A percentile compares a stretch with the other conserved stretches of the same genome.
Conservation (phyloP, 2,797 vertebrate species). For the Chelmon rostratus region DNA sequence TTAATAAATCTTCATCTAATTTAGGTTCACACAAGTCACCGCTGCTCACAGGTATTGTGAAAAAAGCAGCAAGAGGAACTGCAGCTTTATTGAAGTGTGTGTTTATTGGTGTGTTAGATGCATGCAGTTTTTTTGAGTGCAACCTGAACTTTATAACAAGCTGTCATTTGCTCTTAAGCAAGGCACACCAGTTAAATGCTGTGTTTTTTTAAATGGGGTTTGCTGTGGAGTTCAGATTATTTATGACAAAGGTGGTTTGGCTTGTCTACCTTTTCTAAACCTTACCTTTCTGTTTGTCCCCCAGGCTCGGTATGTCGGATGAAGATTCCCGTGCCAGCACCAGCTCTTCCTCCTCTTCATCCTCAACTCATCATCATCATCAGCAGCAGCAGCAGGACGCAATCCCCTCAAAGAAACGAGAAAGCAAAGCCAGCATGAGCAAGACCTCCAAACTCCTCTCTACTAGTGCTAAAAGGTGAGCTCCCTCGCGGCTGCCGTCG, state of each 20-base stretch:
- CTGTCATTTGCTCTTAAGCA: not conserved
- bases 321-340: constrained; percentile 98
- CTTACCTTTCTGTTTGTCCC: not conserved
- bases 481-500: accelerated
- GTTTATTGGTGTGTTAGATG: not conserved
- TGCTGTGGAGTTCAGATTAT: not conserved
- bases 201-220: not conserved
- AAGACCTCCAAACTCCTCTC: constrained; percentile 98
- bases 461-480: constrained; percentile 96
- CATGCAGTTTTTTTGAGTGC: not conserved
- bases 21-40: not conserved
- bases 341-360: constrained; percentile 95
- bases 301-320: constrained; percentile 94
- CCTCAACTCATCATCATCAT: constrained; percentile 82
- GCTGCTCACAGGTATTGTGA: not conserved
- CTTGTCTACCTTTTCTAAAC: not conserved
- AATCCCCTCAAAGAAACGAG: constrained; percentile 88
- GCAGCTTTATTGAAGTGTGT: not conserved
- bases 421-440: constrained; percentile 97
- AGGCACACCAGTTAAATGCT: not conserved
- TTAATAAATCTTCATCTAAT: not conserved
- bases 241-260: not conserved
- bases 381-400: constrained; percentile 88
- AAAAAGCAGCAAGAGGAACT: not conserved
- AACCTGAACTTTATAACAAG: not conserved